These are phyloP conservation scores for Adelphocoris suturalis DNA, from an alignment of 2,888 invertebrate species.

Conservation along the genomic window DNA sequence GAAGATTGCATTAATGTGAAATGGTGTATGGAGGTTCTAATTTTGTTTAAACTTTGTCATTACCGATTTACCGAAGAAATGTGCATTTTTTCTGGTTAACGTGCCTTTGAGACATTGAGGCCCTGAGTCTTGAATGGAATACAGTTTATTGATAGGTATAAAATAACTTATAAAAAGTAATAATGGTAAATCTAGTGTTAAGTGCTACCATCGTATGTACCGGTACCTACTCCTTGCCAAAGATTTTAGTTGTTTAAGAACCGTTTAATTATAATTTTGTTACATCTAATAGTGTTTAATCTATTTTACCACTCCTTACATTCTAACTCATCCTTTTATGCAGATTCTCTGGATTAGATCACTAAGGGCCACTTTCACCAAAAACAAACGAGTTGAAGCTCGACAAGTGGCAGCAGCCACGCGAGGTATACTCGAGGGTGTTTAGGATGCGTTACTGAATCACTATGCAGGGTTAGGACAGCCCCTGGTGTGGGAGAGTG, in stretches of 20 bases:
- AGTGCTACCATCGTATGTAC: conserved; percentile 35
- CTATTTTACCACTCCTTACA: background rate
- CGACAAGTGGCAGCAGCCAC: no score
- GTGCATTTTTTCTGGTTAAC: background rate
- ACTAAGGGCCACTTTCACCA: no score
- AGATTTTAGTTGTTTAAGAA: conserved; percentile 40
- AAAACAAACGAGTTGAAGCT: no score
- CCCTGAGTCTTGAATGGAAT: background rate
- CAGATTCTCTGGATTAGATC: background rate
- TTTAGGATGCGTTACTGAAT: no score
- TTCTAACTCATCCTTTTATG: background rate
- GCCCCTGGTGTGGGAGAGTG: no score
- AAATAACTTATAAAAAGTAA: background rate
- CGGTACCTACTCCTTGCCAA: conserved; percentile 50
- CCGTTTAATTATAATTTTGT: conserved; percentile 49
- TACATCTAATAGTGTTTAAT: background rate
- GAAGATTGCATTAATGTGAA: background rate
- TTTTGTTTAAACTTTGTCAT: background rate
- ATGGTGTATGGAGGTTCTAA: background rate
- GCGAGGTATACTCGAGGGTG: no score
- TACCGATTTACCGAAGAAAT: background rate
- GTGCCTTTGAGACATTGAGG: conserved; percentile 4
- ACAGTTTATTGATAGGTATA: background rate
- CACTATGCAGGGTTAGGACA: no score
- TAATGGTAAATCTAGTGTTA: conserved; percentile 2